These are phyloP conservation scores for Peromyscus polionotus DNA, from an alignment of 2,113 vertebrate species.

Conservation along the genomic window DNA sequence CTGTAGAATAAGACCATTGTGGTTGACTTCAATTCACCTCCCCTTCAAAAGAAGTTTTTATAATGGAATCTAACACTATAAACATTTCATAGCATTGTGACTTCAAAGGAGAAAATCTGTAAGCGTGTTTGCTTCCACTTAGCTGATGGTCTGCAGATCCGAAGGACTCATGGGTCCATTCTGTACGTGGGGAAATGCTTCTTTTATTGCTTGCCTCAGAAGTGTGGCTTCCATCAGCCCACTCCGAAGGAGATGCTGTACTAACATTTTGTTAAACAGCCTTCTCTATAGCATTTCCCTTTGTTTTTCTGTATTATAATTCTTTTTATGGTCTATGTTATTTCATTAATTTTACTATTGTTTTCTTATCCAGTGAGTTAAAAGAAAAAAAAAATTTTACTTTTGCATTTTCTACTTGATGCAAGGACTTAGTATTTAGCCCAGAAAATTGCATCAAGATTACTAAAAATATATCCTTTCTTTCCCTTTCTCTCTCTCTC, in stretches of 20 bases:
- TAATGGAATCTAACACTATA: slow-evolving; percentile 61
- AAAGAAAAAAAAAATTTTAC: neutral
- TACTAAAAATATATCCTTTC: slow-evolving; percentile 2
- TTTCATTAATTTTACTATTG: slow-evolving; percentile 17
- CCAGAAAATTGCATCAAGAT: neutral
- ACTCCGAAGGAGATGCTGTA: slow-evolving; percentile 24
- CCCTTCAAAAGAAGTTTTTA: slow-evolving; percentile 71
- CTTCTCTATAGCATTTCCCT: slow-evolving; percentile 17
- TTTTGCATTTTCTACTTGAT: slow-evolving; percentile 27
- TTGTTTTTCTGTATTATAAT: slow-evolving; percentile 38
- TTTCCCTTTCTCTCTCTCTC: neutral
- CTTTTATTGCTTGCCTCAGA: slow-evolving; percentile 35
- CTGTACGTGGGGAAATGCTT: slow-evolving; percentile 24
- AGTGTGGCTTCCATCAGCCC: neutral
- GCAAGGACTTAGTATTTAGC: neutral
- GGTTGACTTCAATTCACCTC: slow-evolving; percentile 64
- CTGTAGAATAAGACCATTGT: neutral
- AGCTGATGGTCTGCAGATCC: slow-evolving; percentile 61
- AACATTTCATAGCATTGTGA: slow-evolving; percentile 69
- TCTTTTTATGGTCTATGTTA: slow-evolving; percentile 7
- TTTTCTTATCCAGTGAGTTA: slow-evolving; percentile 3
- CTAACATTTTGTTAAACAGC: slow-evolving; percentile 52
- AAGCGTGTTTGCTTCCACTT: slow-evolving; percentile 74
- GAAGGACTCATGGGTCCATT: neutral
- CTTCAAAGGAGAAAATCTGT: slow-evolving; percentile 69